These are phyloP conservation scores for Oreortyx pictus DNA, from an alignment of 2,797 vertebrate species.

Conservation along the genomic window DNA sequence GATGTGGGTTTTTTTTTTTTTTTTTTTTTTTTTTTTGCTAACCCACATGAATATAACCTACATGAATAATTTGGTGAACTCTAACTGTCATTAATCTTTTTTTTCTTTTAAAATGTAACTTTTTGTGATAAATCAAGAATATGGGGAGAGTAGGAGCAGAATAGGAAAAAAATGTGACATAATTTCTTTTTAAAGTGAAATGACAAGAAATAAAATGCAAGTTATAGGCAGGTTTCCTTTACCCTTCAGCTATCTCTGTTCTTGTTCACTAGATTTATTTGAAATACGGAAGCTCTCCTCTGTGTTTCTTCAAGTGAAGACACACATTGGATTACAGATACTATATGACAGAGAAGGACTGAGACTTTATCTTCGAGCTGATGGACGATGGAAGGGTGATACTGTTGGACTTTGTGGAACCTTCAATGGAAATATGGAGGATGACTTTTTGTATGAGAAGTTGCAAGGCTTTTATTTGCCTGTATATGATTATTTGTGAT, in stretches of 20 bases:
- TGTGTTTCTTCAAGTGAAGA: constrained; percentile 91
- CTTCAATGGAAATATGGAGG: constrained; percentile 96
- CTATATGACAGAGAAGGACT: constrained; percentile 90
- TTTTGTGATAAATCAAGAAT: background rate
- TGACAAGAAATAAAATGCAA: background rate
- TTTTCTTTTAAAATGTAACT: background rate
- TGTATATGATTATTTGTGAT: background rate
- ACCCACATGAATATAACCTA: too few relatives aligned
- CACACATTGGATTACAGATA: constrained; percentile 86
- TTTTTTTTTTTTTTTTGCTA: background rate
- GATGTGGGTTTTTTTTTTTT: too few relatives aligned
- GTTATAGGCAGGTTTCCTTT: background rate
- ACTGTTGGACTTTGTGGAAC: constrained; percentile 95
- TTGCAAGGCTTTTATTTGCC: background rate
- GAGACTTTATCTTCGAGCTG: constrained; percentile 90
- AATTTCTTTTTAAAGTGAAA: background rate
- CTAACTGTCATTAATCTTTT: background rate
- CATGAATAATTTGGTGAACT: background rate
- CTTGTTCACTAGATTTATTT: constrained; percentile 83
- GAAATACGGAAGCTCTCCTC: constrained; percentile 92
- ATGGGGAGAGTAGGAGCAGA: background rate
- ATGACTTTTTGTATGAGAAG: constrained; percentile 92
- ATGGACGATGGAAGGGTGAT: constrained; percentile 89
- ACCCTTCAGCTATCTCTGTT: background rate
- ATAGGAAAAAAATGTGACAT: background rate